Base-by-base conservation (phyloP, 2,113 vertebrate species). In the Phalacrocorax carbo region DNA sequence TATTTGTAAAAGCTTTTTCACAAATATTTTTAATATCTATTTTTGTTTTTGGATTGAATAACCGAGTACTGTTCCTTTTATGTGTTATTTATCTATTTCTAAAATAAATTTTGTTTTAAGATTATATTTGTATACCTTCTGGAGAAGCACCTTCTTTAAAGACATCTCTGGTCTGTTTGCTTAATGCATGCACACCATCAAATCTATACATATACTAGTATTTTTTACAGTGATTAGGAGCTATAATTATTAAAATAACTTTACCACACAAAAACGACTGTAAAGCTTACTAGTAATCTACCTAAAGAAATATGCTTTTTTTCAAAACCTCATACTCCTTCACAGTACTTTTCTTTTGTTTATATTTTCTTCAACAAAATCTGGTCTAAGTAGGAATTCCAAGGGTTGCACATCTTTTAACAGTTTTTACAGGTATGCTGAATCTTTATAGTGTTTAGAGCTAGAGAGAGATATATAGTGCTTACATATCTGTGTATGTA, bases 71-170 rank as follows among this genome's bases (percentile, higher is more conserved):
- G 82, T 91, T 96, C 76, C 77, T 95, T 97, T 93, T 91, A 69
- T 95, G 92, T 96, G 93, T 96, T 95, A 93, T 95, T 96, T 96
- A 86, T 90, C 88, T 90, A 69, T 88, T 89, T 92, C 82, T 93
- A 93, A 94, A 97, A 96, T 97, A 96, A 97, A 95, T 95, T 97
- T 87, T 70, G 5, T 95, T 96, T 89, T 66, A 96, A 68, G 26
- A 32, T 90, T 55, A n/a, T 70, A 23, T 88, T 83, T 95, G 46
- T 94, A 70, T 86, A 88, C 40, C 32, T 78, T 94, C 71, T 97
- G 80, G 61, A 95, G 75, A 62, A 82, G 19, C 70, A 73, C 30
- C 69, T 42, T 69, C 87, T 86, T 85, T 60, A 79, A 93, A 49
- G 16, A 30, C 71, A 82, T 32, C 42, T 90, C 40, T 78, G 48